A percentile compares a stretch with the other conserved stretches of the same genome.
Conservation (phyloP, 2,797 vertebrate genomes). For the Xiphorhynchus erythropygius region DNA sequence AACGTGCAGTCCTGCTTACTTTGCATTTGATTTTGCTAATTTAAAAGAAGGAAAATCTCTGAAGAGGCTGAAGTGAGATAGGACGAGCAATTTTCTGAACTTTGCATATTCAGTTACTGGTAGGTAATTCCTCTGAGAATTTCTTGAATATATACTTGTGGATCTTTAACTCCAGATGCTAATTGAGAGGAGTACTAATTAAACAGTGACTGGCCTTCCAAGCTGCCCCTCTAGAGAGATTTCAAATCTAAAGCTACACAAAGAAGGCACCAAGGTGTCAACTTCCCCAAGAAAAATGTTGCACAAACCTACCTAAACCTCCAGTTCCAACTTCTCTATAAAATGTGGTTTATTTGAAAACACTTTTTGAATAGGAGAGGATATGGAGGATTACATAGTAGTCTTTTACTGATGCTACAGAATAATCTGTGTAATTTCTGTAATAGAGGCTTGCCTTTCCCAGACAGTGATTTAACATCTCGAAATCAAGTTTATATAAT, state of each 20-base stretch:
- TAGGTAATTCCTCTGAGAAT: constrained; percentile 29
- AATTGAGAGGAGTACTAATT: constrained; percentile 43
- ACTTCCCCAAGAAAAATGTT: not conserved
- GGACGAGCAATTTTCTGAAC: not conserved
- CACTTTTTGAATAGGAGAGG: not conserved
- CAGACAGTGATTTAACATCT: constrained; percentile 16
- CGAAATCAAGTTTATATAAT: constrained; percentile 46
- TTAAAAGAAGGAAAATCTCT: constrained; percentile 23
- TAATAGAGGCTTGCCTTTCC: not conserved
- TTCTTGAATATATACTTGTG: constrained; percentile 11
- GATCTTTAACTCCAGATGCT: constrained; percentile 30
- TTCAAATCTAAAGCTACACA: constrained; percentile 15
- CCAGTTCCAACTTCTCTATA: not conserved
- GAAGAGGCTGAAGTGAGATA: constrained; percentile 3
- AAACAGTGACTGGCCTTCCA: constrained; percentile 41
- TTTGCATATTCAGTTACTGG: constrained; percentile 35
- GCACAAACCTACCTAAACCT: not conserved
- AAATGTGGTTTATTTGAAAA: not conserved
- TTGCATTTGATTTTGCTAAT: not conserved
- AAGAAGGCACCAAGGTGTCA: not conserved
- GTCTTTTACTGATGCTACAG: not conserved
- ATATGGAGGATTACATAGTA: not conserved
- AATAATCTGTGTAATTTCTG: constrained; percentile 5
- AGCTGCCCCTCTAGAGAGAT: constrained; percentile 1
- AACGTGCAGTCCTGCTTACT: not conserved